Base-by-base conservation (phyloP, 53 echinoderm and acorn worm species). In the Echinarachnius parma region DNA sequence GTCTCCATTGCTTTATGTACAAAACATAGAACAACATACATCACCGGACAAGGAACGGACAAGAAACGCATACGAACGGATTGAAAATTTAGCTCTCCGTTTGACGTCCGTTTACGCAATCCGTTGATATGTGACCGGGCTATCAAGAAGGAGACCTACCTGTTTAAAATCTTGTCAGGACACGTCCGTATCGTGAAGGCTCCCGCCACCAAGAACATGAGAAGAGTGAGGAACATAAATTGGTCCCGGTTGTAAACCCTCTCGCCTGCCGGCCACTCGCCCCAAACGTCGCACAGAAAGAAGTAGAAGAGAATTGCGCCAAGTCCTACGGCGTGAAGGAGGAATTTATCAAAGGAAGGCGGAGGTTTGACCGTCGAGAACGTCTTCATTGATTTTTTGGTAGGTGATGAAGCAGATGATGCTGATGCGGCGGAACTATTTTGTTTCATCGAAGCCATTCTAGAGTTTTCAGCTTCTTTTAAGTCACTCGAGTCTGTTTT, bases 161-260 rank as follows among this genome's bases (percentile, higher is more conserved):
- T 91, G 82, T 83, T 83, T 4, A 91, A 37, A 32, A 91, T 54
- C 46, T 83, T 91, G 37, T 91, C 91, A 18, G 79, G 76, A 7
- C 83, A 86, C 1, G 61, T 64, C 56, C 79, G 60, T 5, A 91
- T 30, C 11, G 91, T 91, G 65, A 83, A 91, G 21, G 34, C 63
- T 13, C 61, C 76, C 22, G 83, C 86, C 21, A 91, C 91, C 4
- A 75, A 65, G 37, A 86, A 79, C 71, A 91, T 61, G 23, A 91
- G 49, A 1, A 91, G 56, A 21, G 56, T 21, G 45, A 91, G 62
- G 59, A 91, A 91, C 61, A 83, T 36, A 44, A 91, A 86, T 21
- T 78, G 48, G 48, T 91, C 91, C 25, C 86, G 53, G 9, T 67
- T 77, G 36, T 91, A 91, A 24, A 53, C 24, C 57, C 83, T 59